Evolutionary conservation across 2,797 vertebrate genomes (phyloP).

Genomic region (Sylvia borin): DNA sequence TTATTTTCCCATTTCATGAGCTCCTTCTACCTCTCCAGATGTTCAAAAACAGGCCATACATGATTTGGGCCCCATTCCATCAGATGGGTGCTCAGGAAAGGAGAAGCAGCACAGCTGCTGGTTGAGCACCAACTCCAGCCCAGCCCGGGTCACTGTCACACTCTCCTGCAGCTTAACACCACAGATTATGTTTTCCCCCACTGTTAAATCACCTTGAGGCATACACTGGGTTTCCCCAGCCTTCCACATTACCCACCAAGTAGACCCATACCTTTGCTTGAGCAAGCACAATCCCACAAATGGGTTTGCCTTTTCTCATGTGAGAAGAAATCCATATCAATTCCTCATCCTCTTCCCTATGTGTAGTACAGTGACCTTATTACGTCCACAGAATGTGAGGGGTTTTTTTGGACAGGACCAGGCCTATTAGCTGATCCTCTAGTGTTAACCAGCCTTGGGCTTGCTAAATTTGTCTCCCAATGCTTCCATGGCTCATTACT

Average conservation of each 20-base stretch:
- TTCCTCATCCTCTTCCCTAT: not conserved
- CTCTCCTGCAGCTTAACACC: not conserved
- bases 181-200: not conserved
- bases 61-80: not conserved
- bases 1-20: not conserved
- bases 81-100: not conserved
- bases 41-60: not conserved
- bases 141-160: not conserved
- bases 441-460: not conserved
- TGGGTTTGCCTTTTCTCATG: not conserved
- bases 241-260: not conserved
- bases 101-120: not conserved
- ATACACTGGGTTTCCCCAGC: not conserved
- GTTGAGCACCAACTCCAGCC: rapidly evolving
- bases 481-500: not conserved
- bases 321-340: not conserved
- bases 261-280: not conserved
- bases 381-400: not conserved
- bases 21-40: not conserved
- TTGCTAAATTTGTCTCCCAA: not conserved
- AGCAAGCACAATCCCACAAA: not conserved
- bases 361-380: not conserved
- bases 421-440: not conserved
- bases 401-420: not conserved
- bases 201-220: not conserved